These are phyloP conservation scores for Byasa hedistus DNA, from an alignment of 2,888 invertebrate genomes.

Conservation along the genomic window DNA sequence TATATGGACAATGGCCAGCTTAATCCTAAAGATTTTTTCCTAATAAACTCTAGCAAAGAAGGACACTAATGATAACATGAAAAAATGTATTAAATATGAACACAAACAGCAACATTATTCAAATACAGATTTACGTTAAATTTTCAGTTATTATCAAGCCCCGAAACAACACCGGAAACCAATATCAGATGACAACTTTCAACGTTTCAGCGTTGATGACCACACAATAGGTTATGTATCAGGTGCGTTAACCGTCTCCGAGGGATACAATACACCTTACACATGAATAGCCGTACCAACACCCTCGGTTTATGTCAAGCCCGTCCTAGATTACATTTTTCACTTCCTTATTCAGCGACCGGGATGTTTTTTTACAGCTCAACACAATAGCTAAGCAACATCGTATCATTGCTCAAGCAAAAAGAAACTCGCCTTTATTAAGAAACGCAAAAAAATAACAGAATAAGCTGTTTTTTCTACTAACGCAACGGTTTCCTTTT, in stretches of 20 bases:
- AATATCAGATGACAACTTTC: conserved; percentile 17
- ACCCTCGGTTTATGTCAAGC: conserved; percentile 9
- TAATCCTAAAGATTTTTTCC: no score
- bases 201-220: conserved; percentile 10
- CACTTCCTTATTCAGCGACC: conserved; percentile 24
- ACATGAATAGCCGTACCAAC: conserved; percentile 18
- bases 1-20: no score
- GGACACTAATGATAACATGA: not conserved
- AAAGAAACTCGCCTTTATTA: conserved; percentile 10
- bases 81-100: not conserved
- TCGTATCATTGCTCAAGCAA: conserved; percentile 11
- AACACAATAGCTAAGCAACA: conserved; percentile 18
- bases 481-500: not conserved
- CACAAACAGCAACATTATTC: not conserved
- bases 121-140: not conserved
- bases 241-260: conserved; percentile 17
- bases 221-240: conserved; percentile 13
- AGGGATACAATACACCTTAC: conserved; percentile 24
- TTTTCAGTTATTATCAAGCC: conserved; percentile 6
- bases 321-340: conserved; percentile 25
- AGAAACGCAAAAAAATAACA: not conserved
- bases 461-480: not conserved
- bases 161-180: conserved; percentile 11
- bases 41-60: no score
- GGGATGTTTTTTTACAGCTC: conserved; percentile 20